Evolutionary conservation across 2,888 invertebrate species (phyloP).

Genomic region (Limnephilus auricula): DNA sequence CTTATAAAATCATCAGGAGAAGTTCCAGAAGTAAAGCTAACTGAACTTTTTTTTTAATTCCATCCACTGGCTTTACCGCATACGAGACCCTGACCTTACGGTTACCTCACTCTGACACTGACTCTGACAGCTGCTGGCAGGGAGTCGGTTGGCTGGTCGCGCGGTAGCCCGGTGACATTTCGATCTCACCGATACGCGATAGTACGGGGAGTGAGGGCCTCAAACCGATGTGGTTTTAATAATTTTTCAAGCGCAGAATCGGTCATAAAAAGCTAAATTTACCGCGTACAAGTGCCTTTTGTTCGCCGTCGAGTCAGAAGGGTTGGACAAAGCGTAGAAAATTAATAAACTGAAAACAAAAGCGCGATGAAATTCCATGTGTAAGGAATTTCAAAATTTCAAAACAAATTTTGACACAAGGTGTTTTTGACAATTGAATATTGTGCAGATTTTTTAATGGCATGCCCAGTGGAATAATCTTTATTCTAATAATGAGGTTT

Average conservation of each 20-base stretch:
- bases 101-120: too few species aligned
- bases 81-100: not conserved
- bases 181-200: not conserved
- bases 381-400: not conserved
- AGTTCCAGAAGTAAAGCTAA: too few species aligned
- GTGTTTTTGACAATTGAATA: not conserved
- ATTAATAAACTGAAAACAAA: slow-evolving; percentile 27
- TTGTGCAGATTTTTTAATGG: not conserved
- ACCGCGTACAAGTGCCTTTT: slow-evolving; percentile 12
- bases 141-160: not conserved
- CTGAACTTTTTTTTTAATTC: not conserved
- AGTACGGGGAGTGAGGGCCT: not conserved
- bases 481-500: not conserved
- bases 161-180: not conserved
- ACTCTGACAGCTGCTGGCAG: not conserved
- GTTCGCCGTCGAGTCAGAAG: not conserved
- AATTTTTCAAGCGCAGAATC: slow-evolving; percentile 22
- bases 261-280: slow-evolving; percentile 13
- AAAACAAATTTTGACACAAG: too few species aligned
- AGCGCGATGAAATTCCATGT: not conserved
- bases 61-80: not conserved
- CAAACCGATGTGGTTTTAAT: slow-evolving; percentile 2
- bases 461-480: not conserved
- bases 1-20: too few species aligned
- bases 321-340: slow-evolving; percentile 19